phyloP scores from a whole-genome alignment of 2,888 invertebrate genomes.

The Diogma glabrata region DNA sequence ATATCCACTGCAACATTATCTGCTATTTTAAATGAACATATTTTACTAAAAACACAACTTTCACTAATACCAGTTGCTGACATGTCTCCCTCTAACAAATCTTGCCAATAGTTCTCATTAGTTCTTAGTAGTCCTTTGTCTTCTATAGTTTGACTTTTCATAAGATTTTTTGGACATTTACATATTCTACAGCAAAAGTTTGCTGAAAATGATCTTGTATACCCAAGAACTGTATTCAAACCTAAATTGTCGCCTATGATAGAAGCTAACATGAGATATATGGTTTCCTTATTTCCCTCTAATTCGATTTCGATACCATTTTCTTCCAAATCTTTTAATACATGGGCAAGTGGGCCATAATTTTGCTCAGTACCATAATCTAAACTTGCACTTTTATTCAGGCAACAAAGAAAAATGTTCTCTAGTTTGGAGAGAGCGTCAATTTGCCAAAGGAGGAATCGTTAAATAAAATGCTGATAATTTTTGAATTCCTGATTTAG shows the following conservation, averaged over 20 bases:
- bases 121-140: constrained; percentile 1
- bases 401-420: constrained; percentile 11
- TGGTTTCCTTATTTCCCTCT: neutral
- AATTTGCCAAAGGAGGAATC: constrained; percentile 10
- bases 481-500: constrained; percentile 5
- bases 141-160: neutral
- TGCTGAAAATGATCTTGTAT: constrained; percentile 3
- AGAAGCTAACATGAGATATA: neutral
- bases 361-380: constrained; percentile 5
- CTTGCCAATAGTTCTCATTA: constrained; percentile 7
- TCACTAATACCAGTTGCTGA: constrained; percentile 10
- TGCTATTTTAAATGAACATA: constrained; percentile 23
- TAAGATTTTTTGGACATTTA: neutral
- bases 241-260: constrained; percentile 10
- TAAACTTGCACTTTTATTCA: constrained; percentile 9
- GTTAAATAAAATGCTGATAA: constrained; percentile 12
- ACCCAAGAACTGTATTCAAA: neutral
- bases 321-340: constrained; percentile 12
- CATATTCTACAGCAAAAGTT: constrained; percentile 11
- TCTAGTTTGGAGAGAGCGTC: constrained; percentile 10
- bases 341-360: constrained; percentile 4
- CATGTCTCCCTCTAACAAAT: constrained; percentile 1
- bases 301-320: constrained; percentile 10
- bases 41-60: constrained; percentile 3
- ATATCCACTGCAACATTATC: neutral